Base-by-base conservation (phyloP, 30 jellyfish, hydroid and myxozoan genomes). In the Aurelia aurita complex sp. Pacific region DNA sequence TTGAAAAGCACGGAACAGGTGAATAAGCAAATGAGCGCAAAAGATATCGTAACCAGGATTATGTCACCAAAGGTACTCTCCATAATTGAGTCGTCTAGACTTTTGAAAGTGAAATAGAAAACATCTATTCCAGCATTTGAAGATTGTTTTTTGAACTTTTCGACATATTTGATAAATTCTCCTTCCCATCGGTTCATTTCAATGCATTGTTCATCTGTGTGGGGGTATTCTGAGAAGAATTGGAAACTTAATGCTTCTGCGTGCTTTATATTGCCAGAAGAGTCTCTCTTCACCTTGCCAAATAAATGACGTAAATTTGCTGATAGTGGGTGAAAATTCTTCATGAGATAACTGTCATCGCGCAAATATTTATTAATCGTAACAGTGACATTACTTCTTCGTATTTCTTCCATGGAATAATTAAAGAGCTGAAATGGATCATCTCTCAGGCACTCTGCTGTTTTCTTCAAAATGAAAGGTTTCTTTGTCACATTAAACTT, bases 41-140 rank as follows among this genome's bases (percentile, higher is more conserved):
- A 84, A 11, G 94, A 33, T 9, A 84, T 42, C 35, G 82, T 23
- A 19, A 84, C 50, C 10, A 55, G 63, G 34, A 35, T 19, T 33
- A 74, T 23, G 46, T 84, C 94, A 11, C 94, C 94, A 35, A 71
- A 66, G 2, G 84, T 73, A 17, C 94, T 84, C 18, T 73, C 82
- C 4, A 18, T 23, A 9, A 84, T 54, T 33, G 94, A 73, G 61
- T 84, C 94, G 35, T 73, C 94, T 60, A 74, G 42, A 51, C 87
- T 84, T 62, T 68, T 43, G 43, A 67, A 50, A 2, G 94, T 64
- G 34, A 74, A 72, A 73, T 46, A 84, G 33, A 34, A 70, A 29
- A 82, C 6, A n/a, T 69, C 83, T 17, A 71, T 52, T 16, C 87
- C 87, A 15, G 33, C 18, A 18, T 62, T 40, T 77, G 42, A 46